phyloP scores from a whole-genome alignment of 1,140 invertebrate genomes.

The Lepidurus arcticus region DNA sequence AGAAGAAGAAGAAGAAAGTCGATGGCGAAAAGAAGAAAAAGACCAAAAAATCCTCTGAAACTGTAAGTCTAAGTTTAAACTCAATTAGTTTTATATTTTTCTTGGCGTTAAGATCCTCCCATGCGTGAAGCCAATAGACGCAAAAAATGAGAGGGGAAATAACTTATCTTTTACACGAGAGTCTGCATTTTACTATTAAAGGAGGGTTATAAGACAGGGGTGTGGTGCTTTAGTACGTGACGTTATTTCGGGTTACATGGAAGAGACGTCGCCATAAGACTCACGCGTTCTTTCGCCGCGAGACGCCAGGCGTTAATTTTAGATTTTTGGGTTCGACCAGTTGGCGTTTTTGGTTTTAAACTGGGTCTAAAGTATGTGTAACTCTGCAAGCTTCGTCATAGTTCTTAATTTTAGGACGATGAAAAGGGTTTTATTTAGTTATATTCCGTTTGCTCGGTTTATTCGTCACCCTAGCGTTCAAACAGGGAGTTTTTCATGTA shows the following conservation, averaged over 20 bases:
- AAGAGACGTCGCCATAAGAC: neutral
- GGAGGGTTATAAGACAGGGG: too few species aligned
- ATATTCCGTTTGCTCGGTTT: too few species aligned
- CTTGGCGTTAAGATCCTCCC: too few species aligned
- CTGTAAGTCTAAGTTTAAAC: neutral
- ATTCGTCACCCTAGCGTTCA: too few species aligned
- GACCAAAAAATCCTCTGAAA: neutral
- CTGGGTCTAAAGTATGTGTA: too few species aligned
- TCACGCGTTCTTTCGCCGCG: neutral
- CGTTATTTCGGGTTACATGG: neutral
- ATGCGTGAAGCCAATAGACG: too few species aligned
- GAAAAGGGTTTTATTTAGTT: too few species aligned
- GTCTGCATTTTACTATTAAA: too few species aligned
- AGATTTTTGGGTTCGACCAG: neutral
- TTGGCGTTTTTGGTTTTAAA: neutral
- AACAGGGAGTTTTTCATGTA: too few species aligned
- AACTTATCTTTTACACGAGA: neutral
- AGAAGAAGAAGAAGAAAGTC: constrained; percentile 19
- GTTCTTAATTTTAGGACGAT: too few species aligned
- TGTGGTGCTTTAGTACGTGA: too few species aligned
- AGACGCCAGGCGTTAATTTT: constrained; percentile 18
- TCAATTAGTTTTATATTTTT: too few species aligned
- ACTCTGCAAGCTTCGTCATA: neutral
- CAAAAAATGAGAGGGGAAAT: neutral
- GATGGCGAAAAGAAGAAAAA: neutral